Conservation (phyloP, 2,888 invertebrate genomes). For the Andrena flavipes region DNA sequence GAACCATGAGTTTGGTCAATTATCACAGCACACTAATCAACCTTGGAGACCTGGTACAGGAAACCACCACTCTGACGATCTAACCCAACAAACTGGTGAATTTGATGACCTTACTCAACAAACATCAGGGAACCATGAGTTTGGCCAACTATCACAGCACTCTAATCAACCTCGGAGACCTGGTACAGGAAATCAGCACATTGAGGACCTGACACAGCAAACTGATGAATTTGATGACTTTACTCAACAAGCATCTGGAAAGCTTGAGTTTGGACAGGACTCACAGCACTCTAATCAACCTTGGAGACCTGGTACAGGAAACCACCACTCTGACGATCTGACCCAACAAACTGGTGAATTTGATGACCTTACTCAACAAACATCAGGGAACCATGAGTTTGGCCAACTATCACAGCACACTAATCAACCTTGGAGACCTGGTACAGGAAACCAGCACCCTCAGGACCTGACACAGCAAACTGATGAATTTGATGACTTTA, state of each 20-base stretch:
- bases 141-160: constrained; percentile 30
- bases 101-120: constrained; percentile 64
- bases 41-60: constrained; percentile 42
- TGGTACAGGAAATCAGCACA: constrained; percentile 32
- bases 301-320: constrained; percentile 4
- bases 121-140: constrained; percentile 46
- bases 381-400: background rate
- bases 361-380: constrained; percentile 63
- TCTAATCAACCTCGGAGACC: constrained; percentile 52
- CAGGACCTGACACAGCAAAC: no score
- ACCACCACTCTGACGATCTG: constrained; percentile 6
- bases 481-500: no score
- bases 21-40: constrained; percentile 52
- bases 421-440: no score
- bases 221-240: constrained; percentile 26
- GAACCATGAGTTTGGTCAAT: constrained; percentile 40
- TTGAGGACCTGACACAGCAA: constrained; percentile 56
- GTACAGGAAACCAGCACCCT: no score
- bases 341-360: constrained; percentile 49
- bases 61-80: constrained; percentile 23
- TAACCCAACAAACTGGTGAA: constrained; percentile 29
- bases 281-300: constrained; percentile 22
- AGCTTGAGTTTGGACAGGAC: constrained; percentile 35
- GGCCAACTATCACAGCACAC: no score
- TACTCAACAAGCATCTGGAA: constrained; percentile 39